Evolutionary conservation across 2,888 invertebrate genomes (phyloP), one percentile per base, ranked within the genome.

Genomic region (Diogma glabrata): DNA sequence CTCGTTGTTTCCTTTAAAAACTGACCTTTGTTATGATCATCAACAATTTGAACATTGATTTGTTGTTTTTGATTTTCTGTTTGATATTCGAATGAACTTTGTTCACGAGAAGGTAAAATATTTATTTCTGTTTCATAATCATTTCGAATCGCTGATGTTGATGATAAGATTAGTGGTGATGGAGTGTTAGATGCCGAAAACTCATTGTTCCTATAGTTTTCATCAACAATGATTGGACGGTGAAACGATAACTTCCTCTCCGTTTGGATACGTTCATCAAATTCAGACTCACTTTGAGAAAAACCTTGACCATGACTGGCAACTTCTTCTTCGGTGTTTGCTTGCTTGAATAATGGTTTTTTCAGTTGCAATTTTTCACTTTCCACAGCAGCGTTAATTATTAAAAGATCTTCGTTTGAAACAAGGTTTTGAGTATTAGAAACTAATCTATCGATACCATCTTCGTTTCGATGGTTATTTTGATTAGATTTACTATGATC

Each of bases 331-430:
- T 63, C 4, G 60, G 55, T 38, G 56, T 57, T 52, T 60, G 55
- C 45, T 56, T 56, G 53, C 61, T 62, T 46, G 14, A 16, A 65
- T 53, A 36, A 59, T 3, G 71, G 67, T 60, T 69, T 72, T 6
- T 71, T 38, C n/a, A n/a, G n/a, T n/a, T n/a, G n/a, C n/a, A n/a
- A n/a, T 51, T 40, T 52, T 53, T 17, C 49, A 47, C 60, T 62
- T 8, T 65, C 66, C 6, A 68, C 65, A 1, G 74, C 73, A n/a
- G 66, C 65, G 60, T 83, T 83, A 1, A 83, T 82, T 60, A 74
- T 75, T 9, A 81, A 58, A 8, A 83, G 72, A 63, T 82, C 82
- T 59, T 79, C 76, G 54, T 78, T 78, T 0, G 77, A 72, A 53
- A 83, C 76, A 9, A 81, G 65, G 62, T 80, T 76, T 60, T 75